A percentile compares a stretch with the other conserved stretches of the same genome.
These are phyloP conservation scores for Polypterus bichir DNA, from an alignment of 2,113 vertebrate species.

Conservation along the genomic window DNA sequence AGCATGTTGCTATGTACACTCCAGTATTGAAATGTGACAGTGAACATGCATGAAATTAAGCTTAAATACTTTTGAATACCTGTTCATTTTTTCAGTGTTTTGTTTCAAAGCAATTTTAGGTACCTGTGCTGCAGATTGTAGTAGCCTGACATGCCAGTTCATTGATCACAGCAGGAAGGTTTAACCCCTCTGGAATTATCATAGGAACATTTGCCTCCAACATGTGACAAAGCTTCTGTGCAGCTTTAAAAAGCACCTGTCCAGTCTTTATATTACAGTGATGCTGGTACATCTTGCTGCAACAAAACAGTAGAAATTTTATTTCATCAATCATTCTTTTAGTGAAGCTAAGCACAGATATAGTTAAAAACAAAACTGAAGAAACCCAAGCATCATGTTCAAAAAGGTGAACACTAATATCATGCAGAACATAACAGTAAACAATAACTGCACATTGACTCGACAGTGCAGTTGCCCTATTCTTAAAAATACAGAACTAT, in stretches of 20 bases:
- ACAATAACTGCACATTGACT: too few species aligned
- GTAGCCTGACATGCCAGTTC: slow-evolving; percentile 70
- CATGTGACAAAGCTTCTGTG: slow-evolving; percentile 75
- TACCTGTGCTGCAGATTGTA: slow-evolving; percentile 75
- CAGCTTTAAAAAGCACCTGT: slow-evolving; percentile 58
- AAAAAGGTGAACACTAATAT: not conserved
- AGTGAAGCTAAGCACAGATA: too few species aligned
- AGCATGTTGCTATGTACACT: too few species aligned
- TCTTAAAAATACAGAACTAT: too few species aligned
- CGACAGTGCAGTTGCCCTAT: too few species aligned
- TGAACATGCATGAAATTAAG: not conserved
- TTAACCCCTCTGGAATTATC: slow-evolving; percentile 48
- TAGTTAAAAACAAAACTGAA: not conserved
- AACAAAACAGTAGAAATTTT: slow-evolving; percentile 1
- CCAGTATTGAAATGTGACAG: too few species aligned
- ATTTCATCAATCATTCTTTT: too few species aligned
- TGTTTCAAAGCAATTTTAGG: not conserved
- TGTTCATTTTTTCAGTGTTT: not conserved
- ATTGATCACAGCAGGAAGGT: slow-evolving; percentile 68
- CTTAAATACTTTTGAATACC: not conserved
- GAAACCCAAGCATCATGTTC: not conserved
- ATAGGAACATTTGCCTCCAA: slow-evolving; percentile 64
- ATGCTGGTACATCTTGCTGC: slow-evolving; percentile 63
- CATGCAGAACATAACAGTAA: not conserved
- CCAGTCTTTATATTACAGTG: slow-evolving; percentile 58